Conservation (phyloP, 2,888 invertebrate species). For the Lepeophtheirus nordmannii region DNA sequence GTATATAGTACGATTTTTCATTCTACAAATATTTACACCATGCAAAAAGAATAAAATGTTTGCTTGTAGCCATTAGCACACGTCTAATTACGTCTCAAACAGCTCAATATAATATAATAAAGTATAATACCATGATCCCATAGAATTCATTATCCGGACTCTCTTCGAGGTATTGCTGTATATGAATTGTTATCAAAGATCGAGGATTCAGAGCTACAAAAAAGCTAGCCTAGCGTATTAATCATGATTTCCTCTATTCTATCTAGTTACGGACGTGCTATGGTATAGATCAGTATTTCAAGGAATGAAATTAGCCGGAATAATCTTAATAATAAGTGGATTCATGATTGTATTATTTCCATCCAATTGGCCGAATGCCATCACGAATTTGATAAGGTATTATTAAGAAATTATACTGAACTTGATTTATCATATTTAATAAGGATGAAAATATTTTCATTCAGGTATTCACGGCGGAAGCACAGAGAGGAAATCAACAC, state of each 20-base stretch:
- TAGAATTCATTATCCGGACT: no score
- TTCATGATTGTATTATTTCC: conserved; percentile 88
- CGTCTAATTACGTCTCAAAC: no score
- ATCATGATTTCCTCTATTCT: no score
- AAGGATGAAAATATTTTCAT: conserved; percentile 26
- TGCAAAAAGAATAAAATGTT: no score
- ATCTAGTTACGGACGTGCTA: conserved; percentile 63
- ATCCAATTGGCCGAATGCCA: conserved; percentile 89
- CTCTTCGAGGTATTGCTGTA: background rate
- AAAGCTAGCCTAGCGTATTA: background rate
- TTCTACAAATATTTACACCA: no score
- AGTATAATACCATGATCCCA: no score
- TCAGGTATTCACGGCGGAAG: conserved; percentile 4
- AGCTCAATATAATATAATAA: no score
- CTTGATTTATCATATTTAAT: conserved; percentile 5
- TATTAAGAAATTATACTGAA: background rate
- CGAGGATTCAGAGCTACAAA: background rate
- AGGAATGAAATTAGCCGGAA: conserved; percentile 88
- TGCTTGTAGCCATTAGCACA: no score
- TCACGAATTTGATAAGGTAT: conserved; percentile 69
- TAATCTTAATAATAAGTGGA: conserved; percentile 73
- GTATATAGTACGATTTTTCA: no score
- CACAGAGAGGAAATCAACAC: background rate
- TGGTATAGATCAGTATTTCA: conserved; percentile 70
- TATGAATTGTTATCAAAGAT: background rate